A percentile compares a stretch with the other conserved stretches of the same genome.
These are phyloP conservation scores for Oxycera nigricornis DNA, from an alignment of 2,888 invertebrate species.

Conservation along the genomic window DNA sequence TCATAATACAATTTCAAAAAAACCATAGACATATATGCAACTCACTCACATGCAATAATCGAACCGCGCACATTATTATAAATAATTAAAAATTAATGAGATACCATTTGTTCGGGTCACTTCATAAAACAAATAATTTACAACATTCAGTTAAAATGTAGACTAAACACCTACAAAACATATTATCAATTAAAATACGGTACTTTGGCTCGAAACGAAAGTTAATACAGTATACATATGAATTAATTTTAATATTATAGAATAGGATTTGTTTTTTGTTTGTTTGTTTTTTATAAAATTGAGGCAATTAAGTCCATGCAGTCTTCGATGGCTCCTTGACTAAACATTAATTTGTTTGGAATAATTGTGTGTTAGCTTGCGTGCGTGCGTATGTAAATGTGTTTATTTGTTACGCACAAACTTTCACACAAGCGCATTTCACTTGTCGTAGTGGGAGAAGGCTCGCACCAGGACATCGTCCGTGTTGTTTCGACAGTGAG, in stretches of 20 bases:
- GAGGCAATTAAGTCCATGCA: slow-evolving; percentile 38
- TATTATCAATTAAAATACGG: slow-evolving; percentile 21
- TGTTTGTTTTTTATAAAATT: slow-evolving; percentile 25
- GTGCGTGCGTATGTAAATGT: too few relatives aligned
- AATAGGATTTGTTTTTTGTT: neutral
- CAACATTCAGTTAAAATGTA: slow-evolving; percentile 12
- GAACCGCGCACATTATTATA: slow-evolving; percentile 31
- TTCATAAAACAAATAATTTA: slow-evolving; percentile 18
- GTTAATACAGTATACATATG: neutral
- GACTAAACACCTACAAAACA: neutral
- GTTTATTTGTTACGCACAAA: too few relatives aligned
- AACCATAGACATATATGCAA: neutral
- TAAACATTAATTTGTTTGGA: slow-evolving; percentile 20
- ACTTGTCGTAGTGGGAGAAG: slow-evolving; percentile 42
- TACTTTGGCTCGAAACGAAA: slow-evolving; percentile 34
- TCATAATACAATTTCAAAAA: slow-evolving; percentile 20
- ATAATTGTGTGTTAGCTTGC: neutral
- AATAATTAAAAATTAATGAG: slow-evolving; percentile 37
- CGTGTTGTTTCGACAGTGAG: slow-evolving; percentile 50
- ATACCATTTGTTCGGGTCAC: neutral
- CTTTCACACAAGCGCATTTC: slow-evolving; percentile 4
- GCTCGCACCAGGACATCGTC: slow-evolving; percentile 46
- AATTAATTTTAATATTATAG: neutral
- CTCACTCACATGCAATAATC: slow-evolving; percentile 24
- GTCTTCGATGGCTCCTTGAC: slow-evolving; percentile 38